phyloP scores from a whole-genome alignment of 2,888 invertebrate species.

The Danaus chrysippus region DNA sequence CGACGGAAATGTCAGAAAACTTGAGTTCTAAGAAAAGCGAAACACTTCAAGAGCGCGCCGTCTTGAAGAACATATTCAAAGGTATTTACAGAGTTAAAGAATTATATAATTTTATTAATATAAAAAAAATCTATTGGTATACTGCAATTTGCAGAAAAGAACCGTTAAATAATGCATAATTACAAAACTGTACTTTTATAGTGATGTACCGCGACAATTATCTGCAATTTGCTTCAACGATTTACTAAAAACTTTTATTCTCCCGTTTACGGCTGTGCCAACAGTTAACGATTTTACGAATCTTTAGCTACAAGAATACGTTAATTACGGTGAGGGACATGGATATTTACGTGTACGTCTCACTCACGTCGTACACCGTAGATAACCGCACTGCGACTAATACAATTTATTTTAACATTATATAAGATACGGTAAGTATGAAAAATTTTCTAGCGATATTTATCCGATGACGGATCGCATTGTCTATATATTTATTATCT shows the following conservation, averaged over 20 bases:
- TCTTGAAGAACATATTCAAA: background rate
- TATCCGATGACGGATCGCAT: no score
- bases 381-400: background rate
- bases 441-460: no score
- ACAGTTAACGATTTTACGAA: constrained; percentile 1
- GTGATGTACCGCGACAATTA: constrained; percentile 54
- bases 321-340: background rate
- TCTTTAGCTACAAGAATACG: background rate
- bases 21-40: background rate
- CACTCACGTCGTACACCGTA: background rate
- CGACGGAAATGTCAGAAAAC: background rate
- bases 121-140: no score
- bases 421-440: no score
- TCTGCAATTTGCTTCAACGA: no score
- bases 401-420: background rate
- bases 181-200: constrained; percentile 34
- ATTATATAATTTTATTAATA: no score
- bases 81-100: no score
- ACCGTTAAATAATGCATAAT: no score
- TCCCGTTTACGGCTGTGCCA: background rate
- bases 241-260: no score
- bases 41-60: background rate
- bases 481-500: no score
- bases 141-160: no score
- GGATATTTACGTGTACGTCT: constrained; percentile 4